Evolutionary conservation across 2,113 vertebrate species (phyloP), one percentile per base, ranked within the genome.

Genomic region (Mystacornis crossleyi): DNA sequence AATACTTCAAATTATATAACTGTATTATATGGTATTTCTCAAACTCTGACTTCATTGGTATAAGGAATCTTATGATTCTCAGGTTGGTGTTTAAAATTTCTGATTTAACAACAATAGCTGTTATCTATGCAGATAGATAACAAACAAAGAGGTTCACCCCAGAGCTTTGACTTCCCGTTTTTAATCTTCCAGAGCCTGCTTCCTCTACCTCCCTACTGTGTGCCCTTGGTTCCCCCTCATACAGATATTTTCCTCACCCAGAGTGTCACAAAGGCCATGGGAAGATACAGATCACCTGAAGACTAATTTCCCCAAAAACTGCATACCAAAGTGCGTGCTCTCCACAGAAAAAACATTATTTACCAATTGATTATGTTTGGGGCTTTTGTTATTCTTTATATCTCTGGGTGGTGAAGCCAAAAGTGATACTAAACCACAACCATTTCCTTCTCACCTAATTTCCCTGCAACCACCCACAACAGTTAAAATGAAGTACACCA

Each of bases 91-190:
- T 90, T 57, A 55, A 82, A 88, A 88, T 14, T 9, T 4, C 23
- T 12, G 8, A 75, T 50, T 67, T 38, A 71, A 42, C 23, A 92
- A 61, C 43, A 85, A 10, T 15, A 18, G 13, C 19, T 70, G 31
- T 62, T 66, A 70, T 8, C 26, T 50, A 2, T 8, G 6, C 3
- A 6, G 8, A 58, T 0, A 34, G 33, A 3, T 29, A 79, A 71
- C 13, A 70, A 18, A 58, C 5, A 8, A 75, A 16, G 9, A 82
- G n/a, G 40, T 14, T 53, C n/a, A 57, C 6, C 14, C 28, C 7
- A 2, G 40, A 75, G 53, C 36, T 82, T 57, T 73, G 12, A 48
- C 45, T 50, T 75, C 14, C 18, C 7, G 3, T 1, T 81, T 80
- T 50, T 38, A 6, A 69, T 34, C 15, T 71, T 80, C 23, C 7